Evolutionary conservation across 2,113 vertebrate species (phyloP).

Genomic region (Cavia porcellus): DNA sequence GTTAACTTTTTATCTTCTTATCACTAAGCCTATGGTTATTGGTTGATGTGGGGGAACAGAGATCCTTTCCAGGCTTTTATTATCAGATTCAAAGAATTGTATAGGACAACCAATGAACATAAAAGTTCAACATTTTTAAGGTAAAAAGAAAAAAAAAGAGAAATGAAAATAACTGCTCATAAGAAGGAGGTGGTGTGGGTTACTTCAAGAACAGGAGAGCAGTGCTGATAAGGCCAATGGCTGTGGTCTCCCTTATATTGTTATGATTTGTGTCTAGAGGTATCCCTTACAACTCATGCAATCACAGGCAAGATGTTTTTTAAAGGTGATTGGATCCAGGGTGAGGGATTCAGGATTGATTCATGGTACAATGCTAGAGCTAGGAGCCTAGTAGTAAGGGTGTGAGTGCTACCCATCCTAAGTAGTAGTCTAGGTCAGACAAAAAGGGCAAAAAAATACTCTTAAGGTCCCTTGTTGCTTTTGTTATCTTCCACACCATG

Average conservation of each 20-base stretch:
- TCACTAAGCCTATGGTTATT: background rate
- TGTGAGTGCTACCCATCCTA: too few species aligned
- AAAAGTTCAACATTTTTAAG: background rate
- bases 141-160: background rate
- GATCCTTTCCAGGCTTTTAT: background rate
- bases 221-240: background rate
- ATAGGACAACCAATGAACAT: background rate
- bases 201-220: background rate
- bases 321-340: too few species aligned
- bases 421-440: too few species aligned
- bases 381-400: too few species aligned
- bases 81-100: background rate
- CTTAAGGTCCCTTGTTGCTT: too few species aligned
- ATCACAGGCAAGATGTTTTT: too few species aligned
- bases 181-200: background rate
- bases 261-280: too few species aligned
- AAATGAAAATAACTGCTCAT: background rate
- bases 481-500: too few species aligned
- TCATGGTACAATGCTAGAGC: too few species aligned
- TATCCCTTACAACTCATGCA: too few species aligned
- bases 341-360: too few species aligned
- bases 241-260: background rate
- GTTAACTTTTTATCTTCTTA: background rate
- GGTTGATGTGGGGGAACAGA: background rate
- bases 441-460: too few species aligned